phyloP scores from a whole-genome alignment of 2,888 invertebrate genomes.

The Syrista parreyssii region DNA sequence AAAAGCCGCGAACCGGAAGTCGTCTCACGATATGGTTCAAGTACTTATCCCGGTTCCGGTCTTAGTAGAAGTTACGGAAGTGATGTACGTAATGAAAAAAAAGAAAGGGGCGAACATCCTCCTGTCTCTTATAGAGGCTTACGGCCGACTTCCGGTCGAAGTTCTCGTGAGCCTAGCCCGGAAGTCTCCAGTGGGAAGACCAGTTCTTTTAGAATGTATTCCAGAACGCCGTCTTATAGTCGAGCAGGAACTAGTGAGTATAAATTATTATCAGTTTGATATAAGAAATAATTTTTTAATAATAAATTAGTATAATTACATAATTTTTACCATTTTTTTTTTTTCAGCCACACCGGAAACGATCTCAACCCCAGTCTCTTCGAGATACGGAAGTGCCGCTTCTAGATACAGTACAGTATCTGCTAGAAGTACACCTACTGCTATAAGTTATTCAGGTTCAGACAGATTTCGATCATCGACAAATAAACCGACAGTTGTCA shows the following conservation, averaged over 20 bases:
- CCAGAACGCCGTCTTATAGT: slow-evolving; percentile 47
- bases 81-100: slow-evolving; percentile 56
- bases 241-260: slow-evolving; percentile 38
- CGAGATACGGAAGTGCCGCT: slow-evolving; percentile 34
- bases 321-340: not conserved
- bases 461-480: slow-evolving; percentile 43
- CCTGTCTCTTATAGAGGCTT: slow-evolving; percentile 67
- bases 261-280: not conserved
- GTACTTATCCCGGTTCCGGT: slow-evolving; percentile 53
- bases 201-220: slow-evolving; percentile 45
- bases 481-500: slow-evolving; percentile 17
- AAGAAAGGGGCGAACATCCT: slow-evolving; percentile 63
- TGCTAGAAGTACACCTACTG: slow-evolving; percentile 29
- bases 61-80: slow-evolving; percentile 46
- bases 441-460: slow-evolving; percentile 43
- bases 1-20: slow-evolving; percentile 54
- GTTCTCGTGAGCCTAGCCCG: slow-evolving; percentile 72
- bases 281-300: slow-evolving; percentile 23
- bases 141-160: slow-evolving; percentile 53
- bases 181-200: slow-evolving; percentile 50
- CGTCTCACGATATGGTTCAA: slow-evolving; percentile 48
- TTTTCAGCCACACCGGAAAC: slow-evolving; percentile 48
- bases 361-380: slow-evolving; percentile 40
- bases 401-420: not conserved
- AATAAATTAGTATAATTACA: not conserved